Conservation (phyloP, 2,113 vertebrate species). For the Hepsetus odoe region DNA sequence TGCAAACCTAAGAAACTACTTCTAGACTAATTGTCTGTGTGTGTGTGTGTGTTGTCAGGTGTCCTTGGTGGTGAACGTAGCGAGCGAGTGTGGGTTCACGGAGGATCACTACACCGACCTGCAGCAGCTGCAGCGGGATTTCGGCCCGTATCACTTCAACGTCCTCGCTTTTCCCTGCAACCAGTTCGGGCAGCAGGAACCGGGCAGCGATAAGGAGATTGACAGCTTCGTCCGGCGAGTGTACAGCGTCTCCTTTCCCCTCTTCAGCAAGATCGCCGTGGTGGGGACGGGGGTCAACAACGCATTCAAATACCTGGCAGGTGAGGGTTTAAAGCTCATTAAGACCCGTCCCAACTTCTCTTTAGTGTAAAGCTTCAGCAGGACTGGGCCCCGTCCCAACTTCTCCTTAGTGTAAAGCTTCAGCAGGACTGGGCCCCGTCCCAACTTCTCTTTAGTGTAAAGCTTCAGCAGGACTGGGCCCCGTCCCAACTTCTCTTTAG, state of each 20-base stretch:
- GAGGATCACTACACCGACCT: constrained; percentile 90
- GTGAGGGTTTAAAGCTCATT: too few species aligned
- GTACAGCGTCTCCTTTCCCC: constrained; percentile 89
- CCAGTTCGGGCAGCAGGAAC: constrained; percentile 97
- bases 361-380: too few species aligned
- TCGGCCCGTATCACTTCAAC: constrained; percentile 91
- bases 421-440: too few species aligned
- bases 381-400: too few species aligned
- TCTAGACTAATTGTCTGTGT: background rate
- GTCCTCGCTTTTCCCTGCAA: constrained; percentile 97
- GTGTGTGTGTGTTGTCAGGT: constrained; percentile 74
- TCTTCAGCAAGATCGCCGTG: constrained; percentile 94
- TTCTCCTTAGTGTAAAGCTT: too few species aligned
- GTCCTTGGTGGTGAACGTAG: constrained; percentile 93
- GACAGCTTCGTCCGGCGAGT: constrained; percentile 88
- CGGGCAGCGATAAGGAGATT: constrained; percentile 90
- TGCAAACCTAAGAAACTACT: too few species aligned
- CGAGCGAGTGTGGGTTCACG: constrained; percentile 94
- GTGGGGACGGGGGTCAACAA: constrained; percentile 86
- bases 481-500: too few species aligned
- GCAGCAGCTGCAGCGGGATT: constrained; percentile 90
- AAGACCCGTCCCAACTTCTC: too few species aligned
- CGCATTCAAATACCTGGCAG: constrained; percentile 87
- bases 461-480: too few species aligned
- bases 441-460: too few species aligned